These are phyloP conservation scores for Python bivittatus DNA, from an alignment of 2,113 vertebrate genomes.

Conservation along the genomic window DNA sequence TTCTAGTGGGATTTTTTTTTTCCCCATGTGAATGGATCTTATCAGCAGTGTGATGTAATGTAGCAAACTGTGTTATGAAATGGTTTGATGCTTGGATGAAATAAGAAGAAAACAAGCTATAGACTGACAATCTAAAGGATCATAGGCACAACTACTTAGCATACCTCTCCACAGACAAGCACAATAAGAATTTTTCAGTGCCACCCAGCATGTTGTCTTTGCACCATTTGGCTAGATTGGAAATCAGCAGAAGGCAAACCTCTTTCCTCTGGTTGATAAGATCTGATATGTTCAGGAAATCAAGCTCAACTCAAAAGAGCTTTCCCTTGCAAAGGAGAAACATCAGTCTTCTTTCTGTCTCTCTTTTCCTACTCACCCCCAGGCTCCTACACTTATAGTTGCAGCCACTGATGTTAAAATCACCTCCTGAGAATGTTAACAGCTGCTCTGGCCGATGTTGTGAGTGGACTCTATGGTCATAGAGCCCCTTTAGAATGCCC, in stretches of 20 bases:
- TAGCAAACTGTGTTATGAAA: conserved; percentile 39
- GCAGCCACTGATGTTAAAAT: too few relatives aligned
- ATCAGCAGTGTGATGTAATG: conserved; percentile 5
- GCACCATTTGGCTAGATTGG: too few relatives aligned
- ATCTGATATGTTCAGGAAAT: too few relatives aligned
- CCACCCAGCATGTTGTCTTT: too few relatives aligned
- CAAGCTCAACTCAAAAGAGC: too few relatives aligned
- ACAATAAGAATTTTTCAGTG: not conserved
- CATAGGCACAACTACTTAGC: not conserved
- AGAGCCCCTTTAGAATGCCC: not conserved
- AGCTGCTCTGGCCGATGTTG: not conserved
- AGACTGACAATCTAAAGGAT: conserved; percentile 35
- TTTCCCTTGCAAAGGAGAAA: too few relatives aligned
- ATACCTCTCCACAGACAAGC: conserved; percentile 16
- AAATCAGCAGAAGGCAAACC: not conserved
- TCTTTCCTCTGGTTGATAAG: not conserved
- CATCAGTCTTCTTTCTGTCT: too few relatives aligned
- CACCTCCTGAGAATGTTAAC: not conserved
- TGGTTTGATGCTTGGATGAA: conserved; percentile 41
- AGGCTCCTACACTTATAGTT: too few relatives aligned
- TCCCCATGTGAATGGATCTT: not conserved
- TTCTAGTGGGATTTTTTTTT: not conserved
- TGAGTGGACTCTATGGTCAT: not conserved
- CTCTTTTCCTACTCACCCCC: too few relatives aligned
- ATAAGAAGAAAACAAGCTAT: conserved; percentile 49